Evolutionary conservation across 2,113 vertebrate genomes (phyloP).

Genomic region (Lanius ludovicianus): DNA sequence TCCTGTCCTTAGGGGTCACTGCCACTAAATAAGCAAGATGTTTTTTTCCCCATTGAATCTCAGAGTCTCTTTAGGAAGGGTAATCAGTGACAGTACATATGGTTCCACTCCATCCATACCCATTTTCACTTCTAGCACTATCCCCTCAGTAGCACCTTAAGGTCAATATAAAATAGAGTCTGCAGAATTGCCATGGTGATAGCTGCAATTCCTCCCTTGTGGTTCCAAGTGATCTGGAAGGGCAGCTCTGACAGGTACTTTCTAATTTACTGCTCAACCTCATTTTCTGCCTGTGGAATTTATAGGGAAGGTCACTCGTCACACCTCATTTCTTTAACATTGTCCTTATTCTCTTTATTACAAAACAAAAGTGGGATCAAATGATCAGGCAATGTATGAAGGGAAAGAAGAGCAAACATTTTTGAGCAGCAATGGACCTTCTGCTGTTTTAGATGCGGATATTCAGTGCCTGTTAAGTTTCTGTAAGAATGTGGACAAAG

Average conservation of each 20-base stretch:
- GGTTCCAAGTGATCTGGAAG: constrained; percentile 12
- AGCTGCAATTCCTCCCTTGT: neutral
- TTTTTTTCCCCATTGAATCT: neutral
- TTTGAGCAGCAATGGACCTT: neutral
- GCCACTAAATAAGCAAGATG: neutral
- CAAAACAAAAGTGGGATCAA: neutral
- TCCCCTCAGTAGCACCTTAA: neutral
- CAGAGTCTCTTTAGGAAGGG: neutral
- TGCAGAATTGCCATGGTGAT: neutral
- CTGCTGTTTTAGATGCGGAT: neutral
- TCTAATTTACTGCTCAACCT: constrained; percentile 27
- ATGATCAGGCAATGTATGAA: neutral
- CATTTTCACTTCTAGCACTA: neutral
- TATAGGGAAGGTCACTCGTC: constrained; percentile 30
- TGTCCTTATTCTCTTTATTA: neutral
- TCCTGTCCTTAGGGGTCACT: neutral
- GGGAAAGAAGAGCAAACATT: neutral
- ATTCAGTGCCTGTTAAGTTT: neutral
- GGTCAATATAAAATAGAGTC: neutral
- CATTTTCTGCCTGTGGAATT: constrained; percentile 22
- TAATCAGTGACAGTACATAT: neutral
- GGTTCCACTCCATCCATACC: neutral
- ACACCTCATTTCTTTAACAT: constrained; percentile 23
- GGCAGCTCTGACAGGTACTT: neutral
- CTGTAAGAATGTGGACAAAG: neutral